Base-by-base conservation (phyloP, 2,888 invertebrate species). In the Ceratothoa steindachneri region DNA sequence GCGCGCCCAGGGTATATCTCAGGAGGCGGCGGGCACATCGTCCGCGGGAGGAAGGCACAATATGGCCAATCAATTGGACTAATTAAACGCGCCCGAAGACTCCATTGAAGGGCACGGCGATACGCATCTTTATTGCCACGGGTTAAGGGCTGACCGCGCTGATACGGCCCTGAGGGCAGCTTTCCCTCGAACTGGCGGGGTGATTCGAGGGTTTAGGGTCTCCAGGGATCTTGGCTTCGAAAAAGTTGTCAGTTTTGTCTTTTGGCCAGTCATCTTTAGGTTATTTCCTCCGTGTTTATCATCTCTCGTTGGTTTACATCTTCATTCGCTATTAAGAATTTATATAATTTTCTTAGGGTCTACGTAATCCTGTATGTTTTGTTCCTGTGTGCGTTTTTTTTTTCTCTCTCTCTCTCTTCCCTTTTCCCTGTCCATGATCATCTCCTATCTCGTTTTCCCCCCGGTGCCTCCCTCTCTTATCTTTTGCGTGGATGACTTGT, bases 11-110 rank as follows among this genome's bases (percentile, higher is more conserved):
- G 41, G 41, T 15, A n/a, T 41, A 41, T 41, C 41, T n/a, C n/a
- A n/a, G n/a, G n/a, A n/a, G n/a, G 41, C 5, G 15, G 41, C 41
- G 41, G 15, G 15, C 41, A 9, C 41, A 41, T 41, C 15, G n/a
- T 15, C 60, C n/a, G 60, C 60, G 60, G n/a, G 60, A 60, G n/a
- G 60, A 60, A 24, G 60, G 60, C 27, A 60, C 60, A 60, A 60
- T 60, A 60, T 60, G 60, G 60, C 60, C 60, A 60, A 60, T 60
- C 60, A 60, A 60, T 60, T 60, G 22, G 60, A 60, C 60, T 60
- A 60, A 60, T 60, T 60, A 60, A 60, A 60, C 60, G n/a, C 60
- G 19, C 24, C 60, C 60, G 27, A 24, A 60, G 60, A 60, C 27
- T 60, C 60, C 24, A 60, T 60, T 60, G 22, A 60, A 2, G n/a